Evolutionary conservation across 2,797 vertebrate genomes (phyloP), one percentile per base, ranked within the genome.

Genomic region (Typhlichthys subterraneus): DNA sequence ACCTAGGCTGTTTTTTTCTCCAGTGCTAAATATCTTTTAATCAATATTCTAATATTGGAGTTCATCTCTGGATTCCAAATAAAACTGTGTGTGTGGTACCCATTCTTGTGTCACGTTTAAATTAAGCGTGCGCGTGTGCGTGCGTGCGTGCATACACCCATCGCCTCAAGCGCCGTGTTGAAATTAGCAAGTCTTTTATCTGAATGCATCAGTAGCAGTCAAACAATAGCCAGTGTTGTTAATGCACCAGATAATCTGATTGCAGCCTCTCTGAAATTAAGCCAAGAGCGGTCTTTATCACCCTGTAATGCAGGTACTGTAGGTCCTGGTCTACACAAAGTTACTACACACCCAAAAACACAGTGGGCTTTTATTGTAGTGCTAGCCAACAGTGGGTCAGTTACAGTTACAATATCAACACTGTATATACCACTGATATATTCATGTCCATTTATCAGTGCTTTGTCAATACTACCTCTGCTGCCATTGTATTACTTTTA

Each of bases 201-300:
- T 12, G 29, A 0, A 0, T 5, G 4, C 57, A 29, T 3, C 57
- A 54, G 79, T 79, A 75, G 73, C 42, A 67, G n/a, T 14, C 17
- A 5, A 61, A 51, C 59, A 61, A 54, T 59, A 56, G 52, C 61
- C 50, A 52, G 59, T 61, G 4, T 64, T 53, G 23, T 67, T 61
- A 13, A 46, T 12, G 10, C 13, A 61, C 5, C 1, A 45, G 72
- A 19, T 4, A 54, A 1, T 48, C 59, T 61, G 67, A 73, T 73
- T 68, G 13, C 61, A 55, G 52, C 12, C 23, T 48, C 6, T 10
- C 56, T 63, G 49, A 59, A 51, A 29, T 45, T 12, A 14, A 57
- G 62, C 62, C 49, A 60, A 15, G 65, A 63, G 57, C 12, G 42
- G 53, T 47, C 53, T 65, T 63, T 58, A 80, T 80, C 45, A 31